Conservation (phyloP, 2,797 vertebrate species). For the Yasuhikotakia modesta region DNA sequence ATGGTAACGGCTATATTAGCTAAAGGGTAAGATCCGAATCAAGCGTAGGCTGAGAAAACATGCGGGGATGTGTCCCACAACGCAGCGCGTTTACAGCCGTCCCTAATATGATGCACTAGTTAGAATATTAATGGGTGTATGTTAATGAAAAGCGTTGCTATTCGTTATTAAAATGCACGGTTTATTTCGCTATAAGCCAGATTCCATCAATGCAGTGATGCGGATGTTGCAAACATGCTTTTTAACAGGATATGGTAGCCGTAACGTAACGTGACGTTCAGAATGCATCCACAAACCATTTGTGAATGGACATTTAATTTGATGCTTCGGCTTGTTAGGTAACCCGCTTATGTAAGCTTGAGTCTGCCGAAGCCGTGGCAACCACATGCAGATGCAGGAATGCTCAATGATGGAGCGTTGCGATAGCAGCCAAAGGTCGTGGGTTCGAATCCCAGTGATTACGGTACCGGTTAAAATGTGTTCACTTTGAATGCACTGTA, state of each 20-base stretch:
- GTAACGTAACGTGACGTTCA: not conserved
- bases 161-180: too few relatives aligned
- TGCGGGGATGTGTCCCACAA: not conserved
- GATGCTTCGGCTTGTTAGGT: conserved; percentile 20
- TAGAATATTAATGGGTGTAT: too few relatives aligned
- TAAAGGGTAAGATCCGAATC: conserved; percentile 30
- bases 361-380: conserved; percentile 41
- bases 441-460: too few relatives aligned
- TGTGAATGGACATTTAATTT: not conserved
- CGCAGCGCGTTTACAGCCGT: not conserved
- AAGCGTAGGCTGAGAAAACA: conserved; percentile 46
- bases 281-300: not conserved
- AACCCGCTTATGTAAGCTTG: conserved; percentile 43
- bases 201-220: too few relatives aligned
- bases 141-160: too few relatives aligned
- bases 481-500: too few relatives aligned
- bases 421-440: conserved; percentile 45
- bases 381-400: conserved; percentile 34
- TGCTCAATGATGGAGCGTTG: too few relatives aligned
- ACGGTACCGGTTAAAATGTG: too few relatives aligned
- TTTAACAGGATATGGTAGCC: not conserved
- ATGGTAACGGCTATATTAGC: conserved; percentile 59
- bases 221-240: conserved; percentile 1
- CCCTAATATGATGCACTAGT: not conserved
- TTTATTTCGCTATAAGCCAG: too few relatives aligned